These are phyloP conservation scores for Zaprionus vittiger DNA, from an alignment of 1,140 invertebrate genomes.

Conservation along the genomic window DNA sequence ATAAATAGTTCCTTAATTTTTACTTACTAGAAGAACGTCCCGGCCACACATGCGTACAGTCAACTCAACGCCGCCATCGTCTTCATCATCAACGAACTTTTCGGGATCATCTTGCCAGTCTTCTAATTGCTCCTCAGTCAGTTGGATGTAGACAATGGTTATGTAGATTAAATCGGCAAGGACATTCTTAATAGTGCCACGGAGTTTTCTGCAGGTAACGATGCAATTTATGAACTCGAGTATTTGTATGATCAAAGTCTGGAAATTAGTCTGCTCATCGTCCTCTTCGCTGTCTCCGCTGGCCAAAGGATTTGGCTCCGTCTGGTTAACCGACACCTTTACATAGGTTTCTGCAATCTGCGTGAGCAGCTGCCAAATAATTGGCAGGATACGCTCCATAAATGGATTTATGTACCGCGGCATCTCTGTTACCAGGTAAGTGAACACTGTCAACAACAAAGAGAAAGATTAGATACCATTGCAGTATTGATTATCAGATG, in stretches of 20 bases:
- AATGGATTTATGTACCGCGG: slow-evolving; percentile 88
- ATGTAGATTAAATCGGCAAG: slow-evolving; percentile 91
- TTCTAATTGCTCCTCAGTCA: slow-evolving; percentile 91
- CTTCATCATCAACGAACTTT: slow-evolving; percentile 92
- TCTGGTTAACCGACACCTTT: slow-evolving; percentile 80
- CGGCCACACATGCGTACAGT: slow-evolving; percentile 91
- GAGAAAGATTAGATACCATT: neutral
- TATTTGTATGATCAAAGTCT: slow-evolving; percentile 90
- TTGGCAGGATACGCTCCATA: slow-evolving; percentile 88
- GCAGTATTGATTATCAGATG: neutral
- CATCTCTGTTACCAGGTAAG: slow-evolving; percentile 87
- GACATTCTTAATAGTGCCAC: slow-evolving; percentile 88
- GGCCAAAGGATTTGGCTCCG: slow-evolving; percentile 67
- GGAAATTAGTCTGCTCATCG: slow-evolving; percentile 90
- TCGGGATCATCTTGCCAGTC: slow-evolving; percentile 90
- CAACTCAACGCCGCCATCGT: slow-evolving; percentile 89
- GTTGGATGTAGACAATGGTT: slow-evolving; percentile 88
- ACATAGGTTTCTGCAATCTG: slow-evolving; percentile 87
- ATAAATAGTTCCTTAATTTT: neutral
- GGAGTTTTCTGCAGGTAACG: slow-evolving; percentile 88
- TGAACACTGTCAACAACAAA: slow-evolving; percentile 84
- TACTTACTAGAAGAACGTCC: slow-evolving; percentile 87
- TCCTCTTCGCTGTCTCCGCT: slow-evolving; percentile 72
- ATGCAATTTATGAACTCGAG: slow-evolving; percentile 90
- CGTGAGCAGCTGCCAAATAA: slow-evolving; percentile 90